Evolutionary conservation across 2,888 invertebrate genomes (phyloP).

Genomic region (Tromatobia lineatoria): DNA sequence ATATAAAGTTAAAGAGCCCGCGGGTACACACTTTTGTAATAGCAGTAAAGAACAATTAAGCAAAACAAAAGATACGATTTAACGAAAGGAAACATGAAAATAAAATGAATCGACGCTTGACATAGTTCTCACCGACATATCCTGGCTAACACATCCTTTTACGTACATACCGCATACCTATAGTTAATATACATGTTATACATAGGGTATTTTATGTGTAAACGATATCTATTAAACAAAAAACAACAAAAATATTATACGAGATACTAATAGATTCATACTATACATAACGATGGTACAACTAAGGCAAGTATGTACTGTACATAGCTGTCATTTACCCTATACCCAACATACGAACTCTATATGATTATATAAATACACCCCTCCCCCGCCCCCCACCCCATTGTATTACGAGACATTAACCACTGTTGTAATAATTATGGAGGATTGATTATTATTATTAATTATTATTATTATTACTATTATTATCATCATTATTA

Average conservation of each 20-base stretch:
- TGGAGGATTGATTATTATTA: constrained; percentile 70
- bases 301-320: constrained; percentile 84
- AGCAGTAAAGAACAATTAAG: constrained; percentile 73
- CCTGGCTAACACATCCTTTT: constrained; percentile 84
- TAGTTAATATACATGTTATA: constrained; percentile 80
- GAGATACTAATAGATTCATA: constrained; percentile 77
- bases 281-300: constrained; percentile 81
- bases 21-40: constrained; percentile 78
- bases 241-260: constrained; percentile 72
- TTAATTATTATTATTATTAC: constrained; percentile 72
- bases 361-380: constrained; percentile 74
- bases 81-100: constrained; percentile 29
- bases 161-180: constrained; percentile 83
- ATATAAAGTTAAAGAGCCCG: constrained; percentile 28
- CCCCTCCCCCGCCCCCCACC: constrained; percentile 21
- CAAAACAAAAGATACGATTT: constrained; percentile 15
- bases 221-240: constrained; percentile 79
- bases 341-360: constrained; percentile 77
- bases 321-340: constrained; percentile 84
- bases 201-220: constrained; percentile 84
- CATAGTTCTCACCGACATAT: constrained; percentile 85
- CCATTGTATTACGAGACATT: constrained; percentile 82
- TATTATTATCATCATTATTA: constrained; percentile 66
- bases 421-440: constrained; percentile 84
- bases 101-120: constrained; percentile 78